Percentiles rank a stretch among this genome's conserved stretches.
Conservation (phyloP, 2,113 vertebrate genomes). For the Mola mola region DNA sequence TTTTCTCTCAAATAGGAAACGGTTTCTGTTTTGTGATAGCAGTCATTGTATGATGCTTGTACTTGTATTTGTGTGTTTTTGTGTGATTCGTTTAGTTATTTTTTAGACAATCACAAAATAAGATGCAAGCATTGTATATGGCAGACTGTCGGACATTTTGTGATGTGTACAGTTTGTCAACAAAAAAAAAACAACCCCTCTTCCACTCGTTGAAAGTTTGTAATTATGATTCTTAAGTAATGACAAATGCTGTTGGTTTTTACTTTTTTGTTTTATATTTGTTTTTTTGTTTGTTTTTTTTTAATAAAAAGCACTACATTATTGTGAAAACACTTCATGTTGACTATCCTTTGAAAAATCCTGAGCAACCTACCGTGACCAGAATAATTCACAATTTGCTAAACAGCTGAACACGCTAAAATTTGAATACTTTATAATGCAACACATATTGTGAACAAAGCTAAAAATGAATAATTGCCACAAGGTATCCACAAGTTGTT, state of each 20-base stretch:
- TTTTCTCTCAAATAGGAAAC: slow-evolving; percentile 76
- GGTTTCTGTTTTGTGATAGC: slow-evolving; percentile 82
- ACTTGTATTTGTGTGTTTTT: slow-evolving; percentile 85
- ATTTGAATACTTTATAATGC: too few species aligned
- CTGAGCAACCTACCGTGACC: too few species aligned
- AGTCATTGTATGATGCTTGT: slow-evolving; percentile 85
- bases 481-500: too few species aligned
- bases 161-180: slow-evolving; percentile 87
- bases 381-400: too few species aligned
- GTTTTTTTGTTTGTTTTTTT: slow-evolving; percentile 78
- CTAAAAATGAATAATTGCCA: too few species aligned
- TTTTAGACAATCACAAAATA: slow-evolving; percentile 89
- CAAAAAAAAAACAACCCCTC: slow-evolving; percentile 67
- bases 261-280: slow-evolving; percentile 86
- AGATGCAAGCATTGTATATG: slow-evolving; percentile 88
- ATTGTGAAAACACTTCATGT: slow-evolving; percentile 73
- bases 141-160: slow-evolving; percentile 85
- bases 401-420: too few species aligned
- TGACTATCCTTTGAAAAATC: too few species aligned
- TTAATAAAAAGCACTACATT: slow-evolving; percentile 87
- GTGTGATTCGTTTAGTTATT: slow-evolving; percentile 85
- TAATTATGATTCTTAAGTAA: slow-evolving; percentile 87
- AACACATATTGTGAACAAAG: too few species aligned
- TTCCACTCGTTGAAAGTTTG: slow-evolving; percentile 87
- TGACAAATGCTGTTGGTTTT: slow-evolving; percentile 86